Conservation (phyloP, 1,140 invertebrate genomes). For the Aleiodes sp. region DNA sequence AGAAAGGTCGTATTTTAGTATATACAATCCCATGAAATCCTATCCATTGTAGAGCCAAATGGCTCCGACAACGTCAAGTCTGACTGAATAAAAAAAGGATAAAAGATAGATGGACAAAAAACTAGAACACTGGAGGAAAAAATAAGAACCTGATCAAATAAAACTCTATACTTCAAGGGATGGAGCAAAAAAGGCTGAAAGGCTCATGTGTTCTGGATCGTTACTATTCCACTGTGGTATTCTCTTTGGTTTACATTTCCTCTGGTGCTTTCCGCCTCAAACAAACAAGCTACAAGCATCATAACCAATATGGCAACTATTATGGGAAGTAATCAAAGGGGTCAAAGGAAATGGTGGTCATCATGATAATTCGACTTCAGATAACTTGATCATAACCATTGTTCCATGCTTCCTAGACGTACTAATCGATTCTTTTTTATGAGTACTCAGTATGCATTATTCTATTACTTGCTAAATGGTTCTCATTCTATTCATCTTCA, state of each 20-base stretch:
- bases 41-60: conserved; percentile 2
- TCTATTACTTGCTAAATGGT: too few relatives aligned
- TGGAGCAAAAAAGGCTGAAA: too few relatives aligned
- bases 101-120: conserved; percentile 30
- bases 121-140: background rate
- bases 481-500: background rate
- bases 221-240: conserved; percentile 35
- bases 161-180: background rate
- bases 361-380: background rate
- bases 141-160: conserved; percentile 14
- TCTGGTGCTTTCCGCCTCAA: background rate
- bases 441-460: background rate
- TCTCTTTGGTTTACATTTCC: conserved; percentile 37
- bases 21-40: background rate
- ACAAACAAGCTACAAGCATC: background rate
- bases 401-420: background rate
- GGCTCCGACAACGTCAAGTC: background rate
- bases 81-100: background rate
- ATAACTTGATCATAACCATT: background rate
- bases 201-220: conserved; percentile 27
- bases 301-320: background rate
- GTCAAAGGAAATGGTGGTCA: background rate
- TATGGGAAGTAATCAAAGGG: background rate
- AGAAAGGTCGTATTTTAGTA: background rate
- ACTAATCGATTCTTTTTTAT: background rate